Conservation (phyloP, 2,113 vertebrate species). For the Riparia riparia region DNA sequence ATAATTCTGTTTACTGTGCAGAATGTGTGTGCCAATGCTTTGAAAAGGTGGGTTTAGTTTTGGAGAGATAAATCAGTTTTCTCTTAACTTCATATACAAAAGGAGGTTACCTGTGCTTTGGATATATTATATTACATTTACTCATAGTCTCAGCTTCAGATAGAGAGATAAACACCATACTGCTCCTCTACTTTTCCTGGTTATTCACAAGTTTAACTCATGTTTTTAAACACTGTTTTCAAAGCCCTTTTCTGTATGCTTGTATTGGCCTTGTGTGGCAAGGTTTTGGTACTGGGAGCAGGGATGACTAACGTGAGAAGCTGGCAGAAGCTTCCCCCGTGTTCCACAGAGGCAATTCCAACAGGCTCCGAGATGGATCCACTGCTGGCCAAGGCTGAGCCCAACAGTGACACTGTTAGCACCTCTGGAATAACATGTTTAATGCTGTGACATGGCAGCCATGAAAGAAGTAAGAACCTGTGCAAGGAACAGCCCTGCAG, state of each 20-base stretch:
- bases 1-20: not conserved
- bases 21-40: not conserved
- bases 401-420: not conserved
- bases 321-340: not conserved
- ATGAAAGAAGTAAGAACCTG: not conserved
- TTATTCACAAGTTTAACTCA: not conserved
- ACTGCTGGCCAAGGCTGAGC: not conserved
- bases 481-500: fast-evolving
- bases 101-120: not conserved
- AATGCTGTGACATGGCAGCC: not conserved
- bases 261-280: not conserved
- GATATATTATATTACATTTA: not conserved
- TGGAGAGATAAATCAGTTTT: not conserved
- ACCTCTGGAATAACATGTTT: not conserved
- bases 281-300: not conserved
- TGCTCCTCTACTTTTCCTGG: not conserved
- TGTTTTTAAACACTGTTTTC: not conserved
- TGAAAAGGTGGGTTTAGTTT: not conserved
- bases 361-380: not conserved
- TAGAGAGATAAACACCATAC: not conserved
- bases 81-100: not conserved
- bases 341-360: not conserved
- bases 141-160: not conserved
- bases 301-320: not conserved
- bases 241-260: not conserved